Evolutionary conservation across 64 coral and sea anemone species (phyloP).

Genomic region (Montipora efflorescens): DNA sequence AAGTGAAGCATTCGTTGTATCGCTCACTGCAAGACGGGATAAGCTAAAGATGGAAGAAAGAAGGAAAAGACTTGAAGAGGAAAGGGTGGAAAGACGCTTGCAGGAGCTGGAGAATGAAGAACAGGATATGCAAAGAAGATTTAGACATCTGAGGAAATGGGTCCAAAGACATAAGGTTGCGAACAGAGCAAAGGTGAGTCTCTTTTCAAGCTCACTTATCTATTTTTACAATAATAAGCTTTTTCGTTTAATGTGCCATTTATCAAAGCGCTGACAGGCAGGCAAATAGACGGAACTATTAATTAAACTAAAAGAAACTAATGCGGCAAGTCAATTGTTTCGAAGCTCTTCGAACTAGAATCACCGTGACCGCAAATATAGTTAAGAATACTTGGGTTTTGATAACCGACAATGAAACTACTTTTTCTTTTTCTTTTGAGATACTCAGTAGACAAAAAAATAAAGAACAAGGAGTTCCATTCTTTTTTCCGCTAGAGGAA

Average conservation of each 20-base stretch:
- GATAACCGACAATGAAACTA: no score
- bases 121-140: background rate
- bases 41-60: background rate
- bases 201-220: background rate
- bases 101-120: background rate
- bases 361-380: background rate
- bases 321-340: background rate
- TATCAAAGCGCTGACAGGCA: background rate
- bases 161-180: background rate
- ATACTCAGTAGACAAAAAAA: no score
- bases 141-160: background rate
- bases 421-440: no score
- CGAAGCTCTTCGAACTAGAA: background rate
- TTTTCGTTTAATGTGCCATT: background rate
- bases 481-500: background rate
- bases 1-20: constrained; percentile 27
- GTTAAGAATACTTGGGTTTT: no score
- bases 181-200: constrained; percentile 6
- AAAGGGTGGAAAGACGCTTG: background rate
- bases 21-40: constrained; percentile 13
- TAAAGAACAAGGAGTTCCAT: no score
- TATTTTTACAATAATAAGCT: background rate
- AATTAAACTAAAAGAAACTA: background rate
- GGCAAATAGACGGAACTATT: background rate
- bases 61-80: background rate